Conservation (phyloP, 1,140 invertebrate species). For the Pseudomyrmex dendroicus region DNA sequence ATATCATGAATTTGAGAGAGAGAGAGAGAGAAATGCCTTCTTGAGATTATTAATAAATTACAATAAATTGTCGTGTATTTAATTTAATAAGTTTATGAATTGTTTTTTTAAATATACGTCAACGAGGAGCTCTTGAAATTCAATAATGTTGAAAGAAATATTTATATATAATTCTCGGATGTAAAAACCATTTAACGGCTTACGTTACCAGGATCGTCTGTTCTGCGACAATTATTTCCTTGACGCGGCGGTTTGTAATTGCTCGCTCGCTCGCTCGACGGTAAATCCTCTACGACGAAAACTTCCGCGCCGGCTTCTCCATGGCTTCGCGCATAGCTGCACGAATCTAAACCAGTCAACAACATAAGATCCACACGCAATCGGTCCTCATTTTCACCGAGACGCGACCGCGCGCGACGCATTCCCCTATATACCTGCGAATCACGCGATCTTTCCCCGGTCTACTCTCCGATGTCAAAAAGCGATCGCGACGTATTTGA, state of each 20-base stretch:
- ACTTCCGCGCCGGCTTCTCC: conserved; percentile 43
- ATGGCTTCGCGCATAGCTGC: conserved; percentile 33
- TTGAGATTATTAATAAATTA: conserved; percentile 1
- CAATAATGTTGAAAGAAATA: background rate
- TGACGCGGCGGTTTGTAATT: background rate
- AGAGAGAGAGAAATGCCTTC: background rate
- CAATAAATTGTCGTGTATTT: too few species aligned
- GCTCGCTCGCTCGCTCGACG: too few species aligned
- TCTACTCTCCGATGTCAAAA: conserved; percentile 59
- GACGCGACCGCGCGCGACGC: conserved; percentile 11
- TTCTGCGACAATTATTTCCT: background rate
- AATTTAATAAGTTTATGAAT: too few species aligned
- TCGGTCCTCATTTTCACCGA: conserved; percentile 31
- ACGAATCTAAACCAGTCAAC: conserved; percentile 27
- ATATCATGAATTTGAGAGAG: background rate
- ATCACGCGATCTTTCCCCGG: conserved; percentile 69
- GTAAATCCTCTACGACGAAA: conserved; percentile 21
- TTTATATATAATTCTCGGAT: too few species aligned
- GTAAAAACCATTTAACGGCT: background rate
- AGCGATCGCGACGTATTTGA: conserved; percentile 53
- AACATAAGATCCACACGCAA: conserved; percentile 46
- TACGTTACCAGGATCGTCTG: background rate
- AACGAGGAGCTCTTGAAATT: background rate
- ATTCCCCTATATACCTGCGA: conserved; percentile 64
- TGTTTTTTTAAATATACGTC: too few species aligned